These are phyloP conservation scores for Aplidium turbinatum DNA, from an alignment of 23 tunicate genomes.

Conservation along the genomic window DNA sequence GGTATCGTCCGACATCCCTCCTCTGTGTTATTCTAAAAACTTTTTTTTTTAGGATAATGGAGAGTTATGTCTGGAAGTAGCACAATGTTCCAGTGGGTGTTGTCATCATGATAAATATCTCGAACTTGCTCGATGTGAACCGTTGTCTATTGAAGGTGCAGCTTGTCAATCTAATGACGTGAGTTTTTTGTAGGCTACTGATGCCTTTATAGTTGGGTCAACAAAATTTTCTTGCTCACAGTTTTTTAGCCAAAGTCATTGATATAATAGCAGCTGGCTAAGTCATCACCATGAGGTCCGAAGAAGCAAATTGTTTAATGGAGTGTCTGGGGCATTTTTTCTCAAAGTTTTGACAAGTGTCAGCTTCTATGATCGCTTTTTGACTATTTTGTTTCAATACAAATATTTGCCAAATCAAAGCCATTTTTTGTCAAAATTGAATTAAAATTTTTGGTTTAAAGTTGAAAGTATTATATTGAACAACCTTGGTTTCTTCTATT, in stretches of 20 bases:
- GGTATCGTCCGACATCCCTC: too few relatives aligned
- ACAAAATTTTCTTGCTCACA: too few relatives aligned
- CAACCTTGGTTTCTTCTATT: neutral
- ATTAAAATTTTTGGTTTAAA: neutral
- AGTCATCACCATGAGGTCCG: too few relatives aligned
- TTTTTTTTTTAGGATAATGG: slow-evolving; percentile 24
- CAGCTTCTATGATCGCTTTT: neutral
- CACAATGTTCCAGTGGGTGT: slow-evolving; percentile 34
- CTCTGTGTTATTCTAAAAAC: too few relatives aligned
- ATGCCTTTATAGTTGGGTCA: too few relatives aligned
- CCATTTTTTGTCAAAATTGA: neutral
- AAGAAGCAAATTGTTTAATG: neutral
- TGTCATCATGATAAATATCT: slow-evolving; percentile 7
- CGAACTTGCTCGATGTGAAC: slow-evolving; percentile 10
- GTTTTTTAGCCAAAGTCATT: too few relatives aligned
- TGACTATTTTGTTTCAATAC: neutral
- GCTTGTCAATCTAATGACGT: slow-evolving; percentile 39
- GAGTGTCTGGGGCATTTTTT: neutral
- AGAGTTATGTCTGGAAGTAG: slow-evolving; percentile 41
- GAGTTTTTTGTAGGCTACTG: too few relatives aligned
- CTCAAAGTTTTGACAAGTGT: too few relatives aligned
- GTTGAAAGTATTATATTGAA: neutral
- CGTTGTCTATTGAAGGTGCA: slow-evolving; percentile 6
- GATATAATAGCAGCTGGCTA: too few relatives aligned
- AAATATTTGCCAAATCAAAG: neutral